phyloP scores from a whole-genome alignment of 2,113 vertebrate species.

The Paradisaea rubra region DNA sequence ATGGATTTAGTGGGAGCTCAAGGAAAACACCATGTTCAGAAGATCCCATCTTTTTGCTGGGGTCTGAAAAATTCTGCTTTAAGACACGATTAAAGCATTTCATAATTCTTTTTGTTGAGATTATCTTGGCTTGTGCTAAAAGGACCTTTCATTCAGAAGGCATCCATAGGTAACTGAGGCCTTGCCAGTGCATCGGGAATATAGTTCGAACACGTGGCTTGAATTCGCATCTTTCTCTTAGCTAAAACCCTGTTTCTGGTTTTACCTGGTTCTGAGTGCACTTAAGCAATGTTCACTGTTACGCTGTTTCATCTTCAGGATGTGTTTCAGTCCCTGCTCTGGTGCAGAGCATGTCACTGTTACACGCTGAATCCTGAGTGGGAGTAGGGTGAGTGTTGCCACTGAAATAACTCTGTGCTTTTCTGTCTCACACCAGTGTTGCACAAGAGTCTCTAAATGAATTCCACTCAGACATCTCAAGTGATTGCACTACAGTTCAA shows the following conservation, averaged over 20 bases:
- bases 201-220: background rate
- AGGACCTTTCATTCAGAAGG: background rate
- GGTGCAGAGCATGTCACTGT: background rate
- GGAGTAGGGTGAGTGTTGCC: background rate
- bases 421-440: accelerated
- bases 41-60: background rate
- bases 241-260: background rate
- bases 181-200: background rate
- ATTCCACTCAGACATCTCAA: background rate
- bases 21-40: background rate
- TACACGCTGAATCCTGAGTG: background rate
- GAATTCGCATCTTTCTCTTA: background rate
- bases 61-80: background rate
- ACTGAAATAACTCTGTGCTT: background rate
- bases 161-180: background rate
- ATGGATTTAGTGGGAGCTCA: background rate
- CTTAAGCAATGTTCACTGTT: background rate
- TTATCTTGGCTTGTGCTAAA: background rate
- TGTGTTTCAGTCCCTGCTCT: background rate
- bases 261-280: background rate
- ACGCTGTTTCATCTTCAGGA: background rate
- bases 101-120: background rate
- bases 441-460: background rate
- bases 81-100: background rate
- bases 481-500: background rate